phyloP scores from a whole-genome alignment of 2,113 vertebrate genomes.

The Epinephelus moara region DNA sequence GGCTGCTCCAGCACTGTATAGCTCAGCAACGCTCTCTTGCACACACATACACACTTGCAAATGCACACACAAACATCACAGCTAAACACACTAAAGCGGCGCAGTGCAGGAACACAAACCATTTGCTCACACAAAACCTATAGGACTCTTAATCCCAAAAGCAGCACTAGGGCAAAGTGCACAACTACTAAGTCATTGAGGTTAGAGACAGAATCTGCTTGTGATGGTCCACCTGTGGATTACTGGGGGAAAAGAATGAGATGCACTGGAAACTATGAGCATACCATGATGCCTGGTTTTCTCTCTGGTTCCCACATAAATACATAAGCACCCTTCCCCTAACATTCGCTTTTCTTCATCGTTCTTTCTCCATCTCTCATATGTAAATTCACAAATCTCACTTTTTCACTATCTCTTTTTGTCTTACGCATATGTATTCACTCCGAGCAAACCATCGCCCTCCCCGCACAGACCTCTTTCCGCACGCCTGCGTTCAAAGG shows the following conservation, averaged over 20 bases:
- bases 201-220: conserved; percentile 70
- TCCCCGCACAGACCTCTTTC: conserved; percentile 46
- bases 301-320: conserved; percentile 47
- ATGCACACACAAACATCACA: conserved; percentile 53
- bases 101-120: conserved; percentile 60
- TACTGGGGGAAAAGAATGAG: conserved; percentile 70
- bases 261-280: conserved; percentile 79
- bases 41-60: conserved; percentile 33
- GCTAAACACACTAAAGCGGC: conserved; percentile 54
- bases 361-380: conserved; percentile 1
- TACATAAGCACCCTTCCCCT: conserved; percentile 32
- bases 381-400: conserved; percentile 34
- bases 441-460: conserved; percentile 54
- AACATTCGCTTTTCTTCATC: background rate
- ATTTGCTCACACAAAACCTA: conserved; percentile 63
- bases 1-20: conserved; percentile 73
- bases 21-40: conserved; percentile 62
- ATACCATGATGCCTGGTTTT: conserved; percentile 48
- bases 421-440: conserved; percentile 27
- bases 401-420: conserved; percentile 7
- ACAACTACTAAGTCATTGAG: conserved; percentile 69
- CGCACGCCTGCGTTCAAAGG: conserved; percentile 69
- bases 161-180: conserved; percentile 62
- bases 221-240: conserved; percentile 83
- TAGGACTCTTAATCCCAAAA: conserved; percentile 71